phyloP scores from a whole-genome alignment of 2,797 vertebrate genomes.

The Halcyon chelicuti region DNA sequence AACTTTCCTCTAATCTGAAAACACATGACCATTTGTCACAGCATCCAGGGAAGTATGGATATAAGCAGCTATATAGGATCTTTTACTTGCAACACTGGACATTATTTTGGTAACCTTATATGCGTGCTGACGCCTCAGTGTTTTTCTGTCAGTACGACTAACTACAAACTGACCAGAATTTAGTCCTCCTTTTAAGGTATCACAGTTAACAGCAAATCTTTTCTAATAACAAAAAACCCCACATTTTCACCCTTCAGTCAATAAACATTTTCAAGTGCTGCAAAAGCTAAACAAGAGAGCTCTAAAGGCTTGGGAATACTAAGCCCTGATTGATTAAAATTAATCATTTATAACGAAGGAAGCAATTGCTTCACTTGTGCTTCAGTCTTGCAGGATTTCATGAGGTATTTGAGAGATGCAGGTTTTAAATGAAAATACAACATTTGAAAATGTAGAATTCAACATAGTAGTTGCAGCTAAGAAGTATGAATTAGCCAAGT shows the following conservation, averaged over 20 bases:
- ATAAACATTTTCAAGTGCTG: not conserved
- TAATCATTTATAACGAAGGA: slow-evolving; percentile 15
- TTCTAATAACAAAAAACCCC: not conserved
- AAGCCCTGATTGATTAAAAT: not conserved
- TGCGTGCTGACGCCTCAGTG: not conserved
- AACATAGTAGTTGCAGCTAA: not conserved
- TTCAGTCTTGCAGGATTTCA: slow-evolving; percentile 17
- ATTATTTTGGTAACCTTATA: not conserved
- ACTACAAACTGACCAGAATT: not conserved
- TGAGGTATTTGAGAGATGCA: not conserved
- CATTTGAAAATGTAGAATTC: not conserved
- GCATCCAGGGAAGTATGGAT: not conserved
- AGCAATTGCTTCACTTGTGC: not conserved
- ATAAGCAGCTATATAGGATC: not conserved
- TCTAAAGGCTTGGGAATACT: not conserved
- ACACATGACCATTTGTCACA: not conserved
- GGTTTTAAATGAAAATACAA: not conserved
- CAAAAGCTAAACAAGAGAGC: slow-evolving; percentile 3
- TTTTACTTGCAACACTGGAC: not conserved
- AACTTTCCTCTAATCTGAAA: not conserved
- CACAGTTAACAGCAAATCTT: not conserved
- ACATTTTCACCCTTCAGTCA: not conserved
- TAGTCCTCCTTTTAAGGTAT: not conserved
- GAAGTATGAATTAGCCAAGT: not conserved
- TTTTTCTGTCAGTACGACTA: not conserved